Evolutionary conservation across 2,113 vertebrate genomes (phyloP).

Genomic region (Odobenus rosmarus): DNA sequence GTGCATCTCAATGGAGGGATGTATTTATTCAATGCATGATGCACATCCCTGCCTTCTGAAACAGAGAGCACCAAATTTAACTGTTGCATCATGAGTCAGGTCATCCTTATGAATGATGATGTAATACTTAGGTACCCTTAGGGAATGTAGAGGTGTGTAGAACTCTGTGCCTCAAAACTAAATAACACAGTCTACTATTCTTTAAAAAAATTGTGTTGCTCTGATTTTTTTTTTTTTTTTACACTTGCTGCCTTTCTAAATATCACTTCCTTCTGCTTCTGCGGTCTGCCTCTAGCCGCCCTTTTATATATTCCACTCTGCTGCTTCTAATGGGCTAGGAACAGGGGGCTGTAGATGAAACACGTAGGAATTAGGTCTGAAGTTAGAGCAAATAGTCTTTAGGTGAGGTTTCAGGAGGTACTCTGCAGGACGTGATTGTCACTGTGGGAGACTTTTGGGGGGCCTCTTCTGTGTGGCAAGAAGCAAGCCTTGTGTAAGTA

Average conservation of each 20-base stretch:
- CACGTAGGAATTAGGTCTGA: neutral
- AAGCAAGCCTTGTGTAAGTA: neutral
- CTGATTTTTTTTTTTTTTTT: neutral
- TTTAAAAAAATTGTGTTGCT: neutral
- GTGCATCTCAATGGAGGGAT: neutral
- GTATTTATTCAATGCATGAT: neutral
- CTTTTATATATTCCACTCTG: neutral
- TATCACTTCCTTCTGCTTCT: neutral
- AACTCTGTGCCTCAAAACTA: neutral
- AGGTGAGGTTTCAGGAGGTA: neutral
- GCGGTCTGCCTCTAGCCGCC: neutral
- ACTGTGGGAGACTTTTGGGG: neutral
- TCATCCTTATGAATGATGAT: conserved; percentile 21
- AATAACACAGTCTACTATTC: neutral
- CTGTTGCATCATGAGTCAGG: conserved; percentile 34
- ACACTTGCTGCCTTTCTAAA: neutral
- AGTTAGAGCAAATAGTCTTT: neutral
- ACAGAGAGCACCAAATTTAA: conserved; percentile 32
- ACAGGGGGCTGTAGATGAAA: neutral
- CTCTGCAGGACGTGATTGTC: neutral
- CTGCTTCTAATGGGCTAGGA: neutral
- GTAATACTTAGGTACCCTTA: neutral
- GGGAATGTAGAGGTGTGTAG: neutral
- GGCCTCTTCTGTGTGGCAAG: neutral
- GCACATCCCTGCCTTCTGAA: neutral